Conservation (phyloP, 1,140 invertebrate genomes). For the Drosophila neocordata region DNA sequence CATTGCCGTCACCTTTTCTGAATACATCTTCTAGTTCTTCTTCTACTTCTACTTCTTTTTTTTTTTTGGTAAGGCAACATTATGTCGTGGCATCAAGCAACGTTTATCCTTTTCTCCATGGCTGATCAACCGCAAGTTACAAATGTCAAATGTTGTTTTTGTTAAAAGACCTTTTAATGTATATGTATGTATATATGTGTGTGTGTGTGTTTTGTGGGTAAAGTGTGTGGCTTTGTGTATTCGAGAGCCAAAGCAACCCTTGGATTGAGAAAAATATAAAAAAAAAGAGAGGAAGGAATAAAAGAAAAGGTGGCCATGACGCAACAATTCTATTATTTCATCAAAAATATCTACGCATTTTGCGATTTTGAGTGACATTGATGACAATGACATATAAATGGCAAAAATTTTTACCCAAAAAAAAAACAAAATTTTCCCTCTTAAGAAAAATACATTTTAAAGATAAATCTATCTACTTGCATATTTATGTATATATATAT, state of each 20-base stretch:
- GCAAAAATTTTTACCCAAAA: neutral
- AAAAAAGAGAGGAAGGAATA: neutral
- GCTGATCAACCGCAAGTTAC: constrained; percentile 79
- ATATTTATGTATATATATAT: too few species aligned
- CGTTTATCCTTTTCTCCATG: constrained; percentile 70
- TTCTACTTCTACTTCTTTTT: too few species aligned
- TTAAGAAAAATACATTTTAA: too few species aligned
- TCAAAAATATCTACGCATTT: constrained; percentile 60
- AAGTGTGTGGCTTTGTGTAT: neutral
- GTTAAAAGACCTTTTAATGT: constrained; percentile 66
- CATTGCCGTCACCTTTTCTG: neutral
- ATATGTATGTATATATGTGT: neutral
- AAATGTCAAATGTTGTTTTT: constrained; percentile 77
- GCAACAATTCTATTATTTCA: constrained; percentile 68
- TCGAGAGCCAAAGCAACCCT: constrained; percentile 29
- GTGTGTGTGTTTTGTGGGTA: neutral
- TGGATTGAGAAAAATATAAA: neutral
- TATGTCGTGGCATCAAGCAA: neutral
- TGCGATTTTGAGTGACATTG: constrained; percentile 68
- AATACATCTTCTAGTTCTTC: neutral
- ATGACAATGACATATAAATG: constrained; percentile 55
- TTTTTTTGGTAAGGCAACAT: too few species aligned
- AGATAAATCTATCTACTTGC: too few species aligned
- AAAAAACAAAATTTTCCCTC: too few species aligned
- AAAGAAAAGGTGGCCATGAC: constrained; percentile 62